Evolutionary conservation across 2,797 vertebrate species (phyloP).

Genomic region (Ficedula albicollis): DNA sequence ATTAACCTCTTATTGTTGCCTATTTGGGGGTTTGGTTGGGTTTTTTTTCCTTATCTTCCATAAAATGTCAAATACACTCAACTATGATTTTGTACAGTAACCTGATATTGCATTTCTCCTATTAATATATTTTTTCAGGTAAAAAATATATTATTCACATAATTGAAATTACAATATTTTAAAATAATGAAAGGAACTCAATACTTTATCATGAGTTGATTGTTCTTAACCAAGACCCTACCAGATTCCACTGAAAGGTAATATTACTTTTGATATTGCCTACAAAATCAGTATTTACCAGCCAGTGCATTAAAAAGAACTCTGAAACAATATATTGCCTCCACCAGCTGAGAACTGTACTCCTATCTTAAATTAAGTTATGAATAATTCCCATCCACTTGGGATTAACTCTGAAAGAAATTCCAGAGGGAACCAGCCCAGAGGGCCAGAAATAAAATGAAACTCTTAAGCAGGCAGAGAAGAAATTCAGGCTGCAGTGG

Average conservation of each 20-base stretch:
- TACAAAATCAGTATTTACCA: background rate
- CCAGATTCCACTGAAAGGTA: background rate
- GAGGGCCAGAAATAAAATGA: background rate
- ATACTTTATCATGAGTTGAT: background rate
- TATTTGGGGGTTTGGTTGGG: fast-evolving
- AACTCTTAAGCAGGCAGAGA: background rate
- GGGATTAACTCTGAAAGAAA: background rate
- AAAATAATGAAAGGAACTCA: background rate
- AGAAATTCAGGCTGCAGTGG: background rate
- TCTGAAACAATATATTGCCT: background rate
- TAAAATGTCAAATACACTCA: background rate
- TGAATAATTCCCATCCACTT: background rate
- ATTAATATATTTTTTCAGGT: background rate
- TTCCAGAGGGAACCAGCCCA: background rate
- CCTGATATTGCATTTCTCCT: background rate
- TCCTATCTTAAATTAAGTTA: slow-evolving; percentile 10
- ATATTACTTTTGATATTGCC: background rate
- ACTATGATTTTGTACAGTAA: background rate
- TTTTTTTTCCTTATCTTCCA: background rate
- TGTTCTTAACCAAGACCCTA: background rate
- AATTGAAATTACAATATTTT: background rate
- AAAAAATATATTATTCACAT: background rate
- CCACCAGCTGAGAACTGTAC: background rate
- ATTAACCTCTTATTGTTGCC: background rate
- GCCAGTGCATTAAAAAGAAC: background rate